These are phyloP conservation scores for Mimumesa dahlbomi DNA, from an alignment of 2,888 invertebrate genomes.

Conservation along the genomic window DNA sequence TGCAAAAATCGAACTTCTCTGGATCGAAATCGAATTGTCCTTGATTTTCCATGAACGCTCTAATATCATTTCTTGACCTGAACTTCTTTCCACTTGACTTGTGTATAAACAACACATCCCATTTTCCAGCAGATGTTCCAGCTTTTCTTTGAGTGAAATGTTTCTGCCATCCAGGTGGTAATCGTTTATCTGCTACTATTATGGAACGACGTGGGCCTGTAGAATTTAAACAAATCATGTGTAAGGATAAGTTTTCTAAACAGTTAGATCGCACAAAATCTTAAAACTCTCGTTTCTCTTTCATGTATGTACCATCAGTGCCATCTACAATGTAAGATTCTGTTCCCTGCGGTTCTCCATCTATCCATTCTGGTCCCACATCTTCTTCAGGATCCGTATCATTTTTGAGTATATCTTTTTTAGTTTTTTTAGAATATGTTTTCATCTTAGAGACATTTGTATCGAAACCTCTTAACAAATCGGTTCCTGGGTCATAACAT, in stretches of 20 bases:
- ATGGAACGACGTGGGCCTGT: constrained; percentile 80
- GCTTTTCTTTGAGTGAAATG: constrained; percentile 87
- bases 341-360: constrained; percentile 76
- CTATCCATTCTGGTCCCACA: constrained; percentile 75
- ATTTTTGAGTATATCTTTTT: constrained; percentile 63
- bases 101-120: constrained; percentile 89
- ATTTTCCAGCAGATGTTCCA: constrained; percentile 88
- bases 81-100: constrained; percentile 85
- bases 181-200: constrained; percentile 87
- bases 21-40: constrained; percentile 81
- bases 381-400: constrained; percentile 72
- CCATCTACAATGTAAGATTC: constrained; percentile 78
- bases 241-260: neutral
- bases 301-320: constrained; percentile 67
- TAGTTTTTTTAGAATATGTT: constrained; percentile 65
- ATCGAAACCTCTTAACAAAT: constrained; percentile 70
- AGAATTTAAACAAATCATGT: constrained; percentile 18
- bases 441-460: constrained; percentile 67
- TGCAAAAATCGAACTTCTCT: constrained; percentile 84
- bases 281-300: no score
- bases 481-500: constrained; percentile 70
- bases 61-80: constrained; percentile 83
- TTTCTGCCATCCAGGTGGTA: constrained; percentile 90
- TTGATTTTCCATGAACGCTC: constrained; percentile 80
- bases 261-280: no score